Conservation (phyloP, 2,888 invertebrate genomes). For the Colostygia pectinataria region DNA sequence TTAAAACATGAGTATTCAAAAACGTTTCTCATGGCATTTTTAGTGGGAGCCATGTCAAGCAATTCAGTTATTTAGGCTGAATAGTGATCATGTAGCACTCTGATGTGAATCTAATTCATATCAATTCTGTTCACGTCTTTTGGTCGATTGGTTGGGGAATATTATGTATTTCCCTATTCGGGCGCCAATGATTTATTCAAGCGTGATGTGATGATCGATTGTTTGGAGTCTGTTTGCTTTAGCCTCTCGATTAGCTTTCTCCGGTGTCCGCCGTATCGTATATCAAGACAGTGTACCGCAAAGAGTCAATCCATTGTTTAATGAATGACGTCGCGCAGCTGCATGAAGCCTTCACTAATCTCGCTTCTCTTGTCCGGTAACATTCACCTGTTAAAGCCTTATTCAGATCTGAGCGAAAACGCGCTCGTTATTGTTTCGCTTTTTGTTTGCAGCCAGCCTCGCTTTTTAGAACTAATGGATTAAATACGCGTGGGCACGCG, state of each 20-base stretch:
- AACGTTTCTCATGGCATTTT: no score
- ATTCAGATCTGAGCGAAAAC: no score
- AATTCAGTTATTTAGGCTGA: no score
- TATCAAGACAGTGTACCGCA: slow-evolving; percentile 40
- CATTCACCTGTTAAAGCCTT: slow-evolving; percentile 51
- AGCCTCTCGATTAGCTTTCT: slow-evolving; percentile 52
- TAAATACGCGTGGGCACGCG: no score
- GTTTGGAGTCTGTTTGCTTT: slow-evolving; percentile 37
- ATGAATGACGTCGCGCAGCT: slow-evolving; percentile 55
- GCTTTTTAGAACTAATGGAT: no score
- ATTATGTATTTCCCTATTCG: slow-evolving; percentile 4
- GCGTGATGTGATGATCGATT: slow-evolving; percentile 35
- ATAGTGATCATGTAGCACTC: no score
- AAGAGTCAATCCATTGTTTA: slow-evolving; percentile 65
- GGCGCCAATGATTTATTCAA: slow-evolving; percentile 15
- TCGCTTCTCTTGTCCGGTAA: slow-evolving; percentile 37
- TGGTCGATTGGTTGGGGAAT: slow-evolving; percentile 7
- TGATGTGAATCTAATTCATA: neutral
- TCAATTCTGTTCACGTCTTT: no score
- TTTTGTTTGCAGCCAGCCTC: no score
- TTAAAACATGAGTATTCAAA: no score
- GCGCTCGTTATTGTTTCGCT: no score
- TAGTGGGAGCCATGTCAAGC: no score
- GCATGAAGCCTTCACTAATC: slow-evolving; percentile 47
- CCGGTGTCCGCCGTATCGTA: slow-evolving; percentile 36